These are phyloP conservation scores for Cephalopterus ornatus DNA, from an alignment of 2,113 vertebrate genomes.

Conservation along the genomic window DNA sequence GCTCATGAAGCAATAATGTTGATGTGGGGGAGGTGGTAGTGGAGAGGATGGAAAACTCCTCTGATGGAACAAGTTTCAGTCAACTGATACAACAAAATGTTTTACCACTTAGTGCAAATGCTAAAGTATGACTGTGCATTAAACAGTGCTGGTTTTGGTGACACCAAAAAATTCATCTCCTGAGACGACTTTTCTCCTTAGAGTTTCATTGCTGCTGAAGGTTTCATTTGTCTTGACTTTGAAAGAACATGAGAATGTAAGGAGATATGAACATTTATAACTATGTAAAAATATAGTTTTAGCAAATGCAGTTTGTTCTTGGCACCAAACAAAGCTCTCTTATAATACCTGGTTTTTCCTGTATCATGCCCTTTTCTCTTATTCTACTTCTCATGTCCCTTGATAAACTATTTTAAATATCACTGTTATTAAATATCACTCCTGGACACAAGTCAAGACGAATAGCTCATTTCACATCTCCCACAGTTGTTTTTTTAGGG, in stretches of 20 bases:
- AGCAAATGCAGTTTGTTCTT: neutral
- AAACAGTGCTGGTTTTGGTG: neutral
- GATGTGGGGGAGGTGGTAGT: neutral
- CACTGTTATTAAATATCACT: conserved; percentile 6
- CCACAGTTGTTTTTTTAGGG: conserved; percentile 48
- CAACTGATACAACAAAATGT: neutral
- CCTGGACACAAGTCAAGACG: conserved; percentile 12
- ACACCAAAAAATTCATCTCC: neutral
- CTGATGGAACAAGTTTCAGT: neutral
- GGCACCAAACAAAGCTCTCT: neutral
- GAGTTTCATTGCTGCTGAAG: neutral
- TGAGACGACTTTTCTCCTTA: neutral
- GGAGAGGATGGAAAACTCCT: neutral
- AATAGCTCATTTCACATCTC: conserved; percentile 34
- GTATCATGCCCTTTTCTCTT: neutral
- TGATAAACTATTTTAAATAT: conserved; percentile 32
- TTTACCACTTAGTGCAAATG: neutral
- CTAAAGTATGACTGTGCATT: neutral
- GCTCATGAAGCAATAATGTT: neutral
- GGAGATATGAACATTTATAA: neutral
- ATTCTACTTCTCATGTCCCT: neutral
- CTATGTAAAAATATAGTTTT: neutral
- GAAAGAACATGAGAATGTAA: neutral
- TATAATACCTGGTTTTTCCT: neutral
- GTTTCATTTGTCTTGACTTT: neutral